phyloP scores from a whole-genome alignment of 1,140 invertebrate genomes.

The Pseudomyrmex gracilis region DNA sequence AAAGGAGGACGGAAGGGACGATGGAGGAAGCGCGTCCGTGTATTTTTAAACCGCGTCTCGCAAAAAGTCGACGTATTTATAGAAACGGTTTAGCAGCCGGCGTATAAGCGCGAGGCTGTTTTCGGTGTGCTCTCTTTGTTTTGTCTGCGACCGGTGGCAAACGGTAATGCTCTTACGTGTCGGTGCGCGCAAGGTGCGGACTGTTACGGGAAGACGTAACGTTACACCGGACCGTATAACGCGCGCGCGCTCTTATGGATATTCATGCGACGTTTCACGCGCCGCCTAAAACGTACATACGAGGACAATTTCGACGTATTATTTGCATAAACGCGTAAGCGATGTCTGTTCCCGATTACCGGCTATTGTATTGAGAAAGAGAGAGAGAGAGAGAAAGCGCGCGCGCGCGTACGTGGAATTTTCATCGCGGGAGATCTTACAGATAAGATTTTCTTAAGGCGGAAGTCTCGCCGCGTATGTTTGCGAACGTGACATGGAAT shows the following conservation, averaged over 20 bases:
- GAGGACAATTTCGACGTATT: conserved; percentile 28
- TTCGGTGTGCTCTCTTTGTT: not conserved
- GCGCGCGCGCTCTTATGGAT: conserved; percentile 35
- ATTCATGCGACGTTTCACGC: conserved; percentile 42
- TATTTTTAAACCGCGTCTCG: conserved; percentile 74
- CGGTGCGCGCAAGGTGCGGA: conserved; percentile 53
- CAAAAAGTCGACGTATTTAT: conserved; percentile 65
- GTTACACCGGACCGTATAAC: conserved; percentile 23
- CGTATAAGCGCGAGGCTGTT: not conserved
- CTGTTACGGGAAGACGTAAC: conserved; percentile 50
- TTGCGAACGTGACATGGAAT: conserved; percentile 4
- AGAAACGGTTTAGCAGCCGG: conserved; percentile 46
- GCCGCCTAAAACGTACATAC: conserved; percentile 22
- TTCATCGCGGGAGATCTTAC: not conserved
- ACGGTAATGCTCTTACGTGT: conserved; percentile 61
- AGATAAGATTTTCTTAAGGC: not conserved
- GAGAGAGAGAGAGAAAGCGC: not conserved
- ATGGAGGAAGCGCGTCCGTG: conserved; percentile 59
- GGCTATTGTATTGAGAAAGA: not conserved
- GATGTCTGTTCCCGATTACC: conserved; percentile 27
- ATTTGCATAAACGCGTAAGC: conserved; percentile 46
- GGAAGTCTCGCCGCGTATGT: not conserved
- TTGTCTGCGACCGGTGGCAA: conserved; percentile 29
- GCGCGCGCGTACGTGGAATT: not conserved
- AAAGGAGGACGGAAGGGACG: conserved; percentile 10